Percentiles rank a stretch among this genome's conserved stretches.
phyloP scores from a whole-genome alignment of 2,797 vertebrate species.

The Melanotaenia pygmaea region DNA sequence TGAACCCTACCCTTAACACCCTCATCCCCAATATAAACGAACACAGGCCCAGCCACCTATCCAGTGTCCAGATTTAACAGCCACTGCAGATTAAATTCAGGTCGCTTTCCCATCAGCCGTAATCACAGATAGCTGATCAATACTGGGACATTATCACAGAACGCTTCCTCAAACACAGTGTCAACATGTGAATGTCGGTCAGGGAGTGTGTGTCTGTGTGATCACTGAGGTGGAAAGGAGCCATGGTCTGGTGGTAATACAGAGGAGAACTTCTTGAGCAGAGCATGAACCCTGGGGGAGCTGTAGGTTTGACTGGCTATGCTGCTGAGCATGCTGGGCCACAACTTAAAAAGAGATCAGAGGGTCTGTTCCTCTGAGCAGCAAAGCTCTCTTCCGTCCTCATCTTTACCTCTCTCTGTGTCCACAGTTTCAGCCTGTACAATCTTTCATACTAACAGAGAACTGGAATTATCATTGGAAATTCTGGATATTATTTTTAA shows the following conservation, averaged over 20 bases:
- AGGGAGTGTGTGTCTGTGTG: constrained; percentile 54
- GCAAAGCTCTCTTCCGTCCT: constrained; percentile 61
- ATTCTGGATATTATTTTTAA: constrained; percentile 10
- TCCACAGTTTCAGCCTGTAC: constrained; percentile 20
- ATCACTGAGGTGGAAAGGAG: constrained; percentile 73
- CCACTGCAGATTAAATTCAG: constrained; percentile 74
- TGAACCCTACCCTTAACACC: constrained; percentile 73
- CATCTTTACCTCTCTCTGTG: constrained; percentile 26
- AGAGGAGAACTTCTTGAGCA: constrained; percentile 68
- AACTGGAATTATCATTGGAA: constrained; percentile 33
- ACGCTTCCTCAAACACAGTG: constrained; percentile 80
- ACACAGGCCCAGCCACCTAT: constrained; percentile 49
- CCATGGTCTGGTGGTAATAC: constrained; percentile 47
- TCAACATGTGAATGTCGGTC: constrained; percentile 69
- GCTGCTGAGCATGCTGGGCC: constrained; percentile 72
- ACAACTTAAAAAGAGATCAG: constrained; percentile 77
- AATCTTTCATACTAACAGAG: constrained; percentile 30
- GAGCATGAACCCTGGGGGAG: constrained; percentile 69
- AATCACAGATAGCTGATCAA: constrained; percentile 81
- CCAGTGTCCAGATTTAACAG: constrained; percentile 60
- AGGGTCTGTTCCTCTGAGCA: constrained; percentile 66
- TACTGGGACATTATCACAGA: constrained; percentile 79
- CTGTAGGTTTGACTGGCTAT: constrained; percentile 64
- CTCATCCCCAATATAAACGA: constrained; percentile 32
- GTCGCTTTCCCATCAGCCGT: constrained; percentile 71